These are phyloP conservation scores for Monochamus saltuarius DNA, from an alignment of 1,140 invertebrate genomes.

Conservation along the genomic window DNA sequence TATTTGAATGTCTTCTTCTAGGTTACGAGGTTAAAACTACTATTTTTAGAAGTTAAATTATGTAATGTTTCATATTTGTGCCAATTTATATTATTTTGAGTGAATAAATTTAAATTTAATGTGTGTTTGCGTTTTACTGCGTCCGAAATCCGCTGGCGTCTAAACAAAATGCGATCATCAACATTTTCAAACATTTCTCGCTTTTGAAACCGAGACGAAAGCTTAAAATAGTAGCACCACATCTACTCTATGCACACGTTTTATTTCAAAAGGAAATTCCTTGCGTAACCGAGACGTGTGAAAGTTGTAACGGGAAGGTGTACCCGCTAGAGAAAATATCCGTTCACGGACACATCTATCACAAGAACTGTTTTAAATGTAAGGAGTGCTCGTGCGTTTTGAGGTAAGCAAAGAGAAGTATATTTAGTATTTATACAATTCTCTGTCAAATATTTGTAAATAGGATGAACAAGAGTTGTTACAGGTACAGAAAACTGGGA, in stretches of 20 bases:
- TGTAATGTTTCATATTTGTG: slow-evolving; percentile 30
- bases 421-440: background rate
- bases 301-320: slow-evolving; percentile 71
- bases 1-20: slow-evolving; percentile 6
- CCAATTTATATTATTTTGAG: slow-evolving; percentile 37
- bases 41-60: slow-evolving; percentile 18
- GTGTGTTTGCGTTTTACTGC: slow-evolving; percentile 12
- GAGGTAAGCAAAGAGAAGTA: slow-evolving; percentile 60
- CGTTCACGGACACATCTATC: slow-evolving; percentile 72
- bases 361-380: slow-evolving; percentile 80
- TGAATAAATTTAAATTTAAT: slow-evolving; percentile 21
- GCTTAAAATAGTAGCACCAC: background rate
- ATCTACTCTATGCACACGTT: background rate
- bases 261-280: slow-evolving; percentile 43
- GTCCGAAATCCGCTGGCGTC: background rate
- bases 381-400: slow-evolving; percentile 74
- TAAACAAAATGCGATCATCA: slow-evolving; percentile 20
- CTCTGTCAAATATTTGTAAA: too few species aligned
- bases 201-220: background rate
- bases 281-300: slow-evolving; percentile 64
- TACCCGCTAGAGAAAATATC: slow-evolving; percentile 81
- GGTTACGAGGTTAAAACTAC: slow-evolving; percentile 9
- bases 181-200: background rate
- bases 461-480: too few species aligned
- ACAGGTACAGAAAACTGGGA: too few species aligned